Evolutionary conservation across 1,140 invertebrate genomes (phyloP), one percentile per base, ranked within the genome.

Genomic region (Drosophila dunni): DNA sequence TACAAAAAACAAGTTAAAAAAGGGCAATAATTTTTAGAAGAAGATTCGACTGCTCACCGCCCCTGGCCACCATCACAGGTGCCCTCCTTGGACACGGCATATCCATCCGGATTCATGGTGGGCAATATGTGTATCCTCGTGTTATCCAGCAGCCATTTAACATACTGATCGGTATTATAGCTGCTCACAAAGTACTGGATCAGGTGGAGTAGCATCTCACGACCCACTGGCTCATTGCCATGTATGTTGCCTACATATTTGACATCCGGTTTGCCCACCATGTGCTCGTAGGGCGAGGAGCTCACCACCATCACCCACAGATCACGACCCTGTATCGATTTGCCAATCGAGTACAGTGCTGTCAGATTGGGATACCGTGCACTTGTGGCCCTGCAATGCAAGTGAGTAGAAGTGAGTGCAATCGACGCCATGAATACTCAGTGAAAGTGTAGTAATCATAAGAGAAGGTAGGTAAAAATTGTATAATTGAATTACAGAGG

Each of bases 301-400:
- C 97, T 97, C 13, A 99, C 96, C 50, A 98, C 97, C 95, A 99
- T 96, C 24, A 98, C 98, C 98, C 98, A 99, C 11, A 99, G 94
- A 85, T 98, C 97, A 34, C 97, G 95, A 71, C 97, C 97, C 95
- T 98, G 96, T 1, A 98, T 97, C 54, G 97, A 98, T 93, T 98
- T 98, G 65, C 92, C 98, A 75, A 98, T 97, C 15, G 97, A 97
- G 93, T 98, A 98, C 3, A 98, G 93, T 0, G 96, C 97, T 20
- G 96, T 97, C 58, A 98, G 94, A 81, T 97, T 95, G 6, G 97
- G 97, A 93, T 96, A 98, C 10, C 94, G 94, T 15, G 96, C 94
- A 54, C 95, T 96, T 3, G 97, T 96, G 1, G 95, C 94, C 48
- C 92, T 92, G 54, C 0, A 33, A 45, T 5, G 10, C 13, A 11